phyloP scores from a whole-genome alignment of 2,113 vertebrate species.

The Monopterus albus region DNA sequence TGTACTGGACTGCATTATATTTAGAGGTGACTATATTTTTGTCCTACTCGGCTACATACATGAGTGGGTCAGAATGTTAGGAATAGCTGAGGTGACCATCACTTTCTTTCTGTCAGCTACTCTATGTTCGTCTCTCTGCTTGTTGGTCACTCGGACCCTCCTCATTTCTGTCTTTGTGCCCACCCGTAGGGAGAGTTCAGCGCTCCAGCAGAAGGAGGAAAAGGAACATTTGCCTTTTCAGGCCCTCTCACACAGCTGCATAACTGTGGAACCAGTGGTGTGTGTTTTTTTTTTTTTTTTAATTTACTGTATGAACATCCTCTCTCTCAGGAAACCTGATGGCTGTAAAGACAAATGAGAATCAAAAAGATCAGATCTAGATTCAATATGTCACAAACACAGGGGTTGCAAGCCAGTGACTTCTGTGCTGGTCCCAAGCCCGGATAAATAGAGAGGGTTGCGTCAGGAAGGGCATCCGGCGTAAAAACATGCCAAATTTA shows the following conservation, averaged over 20 bases:
- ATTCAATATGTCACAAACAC: not conserved
- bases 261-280: constrained; percentile 85
- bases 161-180: not conserved
- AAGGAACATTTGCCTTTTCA: constrained; percentile 74
- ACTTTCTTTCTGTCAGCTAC: not conserved
- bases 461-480: no score
- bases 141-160: not conserved
- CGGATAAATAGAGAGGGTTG: no score
- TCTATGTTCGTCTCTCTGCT: constrained; percentile 16
- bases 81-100: constrained; percentile 34
- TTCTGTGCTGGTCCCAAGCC: no score
- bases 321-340: not conserved
- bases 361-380: not conserved
- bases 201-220: constrained; percentile 65
- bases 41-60: no score
- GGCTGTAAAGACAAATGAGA: not conserved
- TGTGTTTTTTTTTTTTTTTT: constrained; percentile 14
- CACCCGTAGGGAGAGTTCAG: constrained; percentile 72
- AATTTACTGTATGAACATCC: no score
- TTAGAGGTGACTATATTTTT: no score
- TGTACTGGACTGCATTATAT: no score
- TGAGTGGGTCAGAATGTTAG: no score
- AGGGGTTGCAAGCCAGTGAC: no score
- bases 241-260: constrained; percentile 73
- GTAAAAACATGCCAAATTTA: no score